Percentiles rank a stretch among this genome's conserved stretches.
Conservation (phyloP, 1,140 invertebrate genomes). For the Meloidogyne floridensis region DNA sequence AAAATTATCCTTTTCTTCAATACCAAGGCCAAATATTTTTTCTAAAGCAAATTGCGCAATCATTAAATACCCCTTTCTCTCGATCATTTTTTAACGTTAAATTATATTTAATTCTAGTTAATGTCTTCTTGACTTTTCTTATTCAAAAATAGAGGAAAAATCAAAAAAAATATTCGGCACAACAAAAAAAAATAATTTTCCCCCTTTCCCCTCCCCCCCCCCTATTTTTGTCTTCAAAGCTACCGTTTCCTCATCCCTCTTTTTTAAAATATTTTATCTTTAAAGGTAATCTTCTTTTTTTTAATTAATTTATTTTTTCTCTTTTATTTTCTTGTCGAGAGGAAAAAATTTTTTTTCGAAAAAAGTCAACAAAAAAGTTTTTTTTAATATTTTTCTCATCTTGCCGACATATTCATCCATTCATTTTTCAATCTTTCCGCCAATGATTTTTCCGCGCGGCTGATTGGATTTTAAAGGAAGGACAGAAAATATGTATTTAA, state of each 20-base stretch:
- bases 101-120: neutral
- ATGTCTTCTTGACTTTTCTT: neutral
- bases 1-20: neutral
- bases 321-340: neutral
- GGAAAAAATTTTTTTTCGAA: neutral
- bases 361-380: neutral
- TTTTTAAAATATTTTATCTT: neutral
- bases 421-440: neutral
- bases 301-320: neutral
- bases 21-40: neutral
- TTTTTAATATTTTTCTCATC: neutral
- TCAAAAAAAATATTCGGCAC: neutral
- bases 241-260: neutral
- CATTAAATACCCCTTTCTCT: neutral
- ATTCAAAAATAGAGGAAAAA: too few relatives aligned
- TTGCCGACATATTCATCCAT: neutral
- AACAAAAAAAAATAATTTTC: neutral
- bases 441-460: neutral
- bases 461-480: neutral
- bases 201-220: too few relatives aligned
- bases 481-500: neutral
- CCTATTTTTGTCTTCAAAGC: neutral
- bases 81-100: neutral
- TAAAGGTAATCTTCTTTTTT: conserved; percentile 5
- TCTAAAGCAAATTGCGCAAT: neutral